phyloP scores from a whole-genome alignment of 2,888 invertebrate species.

The Pherbina coryleti region DNA sequence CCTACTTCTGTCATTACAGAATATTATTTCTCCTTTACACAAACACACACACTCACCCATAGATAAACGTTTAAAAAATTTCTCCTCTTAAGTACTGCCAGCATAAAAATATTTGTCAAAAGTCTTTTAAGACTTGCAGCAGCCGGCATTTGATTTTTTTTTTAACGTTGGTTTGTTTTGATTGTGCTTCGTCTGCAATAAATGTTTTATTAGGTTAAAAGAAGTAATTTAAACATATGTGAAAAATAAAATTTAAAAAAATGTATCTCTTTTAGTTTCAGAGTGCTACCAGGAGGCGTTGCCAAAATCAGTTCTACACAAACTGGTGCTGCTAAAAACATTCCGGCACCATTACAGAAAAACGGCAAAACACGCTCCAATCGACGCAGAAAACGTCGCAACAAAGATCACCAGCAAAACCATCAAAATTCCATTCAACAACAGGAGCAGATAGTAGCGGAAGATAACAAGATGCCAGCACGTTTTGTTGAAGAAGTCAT shows the following conservation, averaged over 20 bases:
- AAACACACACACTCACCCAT: no score
- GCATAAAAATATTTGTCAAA: no score
- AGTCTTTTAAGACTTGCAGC: no score
- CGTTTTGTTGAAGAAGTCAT: constrained; percentile 73
- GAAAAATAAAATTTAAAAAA: neutral
- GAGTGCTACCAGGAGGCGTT: constrained; percentile 57
- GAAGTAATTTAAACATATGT: neutral
- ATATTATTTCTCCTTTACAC: no score
- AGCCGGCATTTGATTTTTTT: no score
- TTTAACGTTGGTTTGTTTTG: no score
- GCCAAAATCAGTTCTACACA: constrained; percentile 55
- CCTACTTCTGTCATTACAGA: neutral
- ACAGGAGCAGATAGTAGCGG: constrained; percentile 52
- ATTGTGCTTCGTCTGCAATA: no score
- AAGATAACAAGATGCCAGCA: constrained; percentile 75
- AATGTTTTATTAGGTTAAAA: no score
- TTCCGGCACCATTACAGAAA: constrained; percentile 54
- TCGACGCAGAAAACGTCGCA: constrained; percentile 64
- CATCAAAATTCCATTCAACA: constrained; percentile 50
- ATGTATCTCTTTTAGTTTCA: constrained; percentile 42
- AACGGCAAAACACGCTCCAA: constrained; percentile 59
- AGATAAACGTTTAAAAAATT: no score
- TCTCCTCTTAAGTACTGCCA: no score
- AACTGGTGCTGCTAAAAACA: constrained; percentile 54
- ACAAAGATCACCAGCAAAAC: constrained; percentile 59